Percentiles rank a stretch among this genome's conserved stretches.
Conservation (phyloP, 2,113 vertebrate genomes). For the Prionailurus bengalensis region DNA sequence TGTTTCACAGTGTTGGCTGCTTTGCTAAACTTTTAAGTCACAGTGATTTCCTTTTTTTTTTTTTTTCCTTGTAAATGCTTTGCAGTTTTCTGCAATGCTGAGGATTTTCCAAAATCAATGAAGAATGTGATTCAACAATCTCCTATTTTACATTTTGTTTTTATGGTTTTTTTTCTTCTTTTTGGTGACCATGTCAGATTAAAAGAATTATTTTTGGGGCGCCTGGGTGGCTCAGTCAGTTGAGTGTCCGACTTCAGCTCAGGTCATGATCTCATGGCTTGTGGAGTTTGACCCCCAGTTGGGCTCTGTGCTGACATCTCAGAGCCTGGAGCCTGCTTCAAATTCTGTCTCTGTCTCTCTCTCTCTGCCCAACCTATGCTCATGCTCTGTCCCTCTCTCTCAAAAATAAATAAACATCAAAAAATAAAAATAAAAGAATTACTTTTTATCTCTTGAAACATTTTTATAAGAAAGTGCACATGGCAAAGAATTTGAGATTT, state of each 20-base stretch:
- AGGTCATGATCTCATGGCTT: no score
- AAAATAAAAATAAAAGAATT: background rate
- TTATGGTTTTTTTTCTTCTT: background rate
- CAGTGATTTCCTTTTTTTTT: background rate
- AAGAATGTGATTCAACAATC: background rate
- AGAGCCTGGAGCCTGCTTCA: no score
- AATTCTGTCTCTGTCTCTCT: no score
- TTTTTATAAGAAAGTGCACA: background rate
- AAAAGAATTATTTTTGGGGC: background rate
- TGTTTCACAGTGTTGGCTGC: slow-evolving; percentile 9
- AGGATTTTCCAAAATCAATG: slow-evolving; percentile 32
- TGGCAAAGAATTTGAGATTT: background rate
- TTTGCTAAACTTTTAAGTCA: slow-evolving; percentile 36
- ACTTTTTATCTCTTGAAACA: background rate
- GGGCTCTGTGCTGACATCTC: no score
- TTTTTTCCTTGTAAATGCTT: background rate
- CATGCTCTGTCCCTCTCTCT: no score
- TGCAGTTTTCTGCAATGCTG: background rate
- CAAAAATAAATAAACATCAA: no score
- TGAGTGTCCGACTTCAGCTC: no score
- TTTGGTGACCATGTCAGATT: background rate
- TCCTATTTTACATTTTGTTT: slow-evolving; percentile 19
- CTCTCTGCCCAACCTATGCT: no score
- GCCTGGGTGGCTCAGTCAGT: no score
- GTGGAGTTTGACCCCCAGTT: no score